Evolutionary conservation across 2,888 invertebrate genomes (phyloP).

Genomic region (Cephonodes hylas): DNA sequence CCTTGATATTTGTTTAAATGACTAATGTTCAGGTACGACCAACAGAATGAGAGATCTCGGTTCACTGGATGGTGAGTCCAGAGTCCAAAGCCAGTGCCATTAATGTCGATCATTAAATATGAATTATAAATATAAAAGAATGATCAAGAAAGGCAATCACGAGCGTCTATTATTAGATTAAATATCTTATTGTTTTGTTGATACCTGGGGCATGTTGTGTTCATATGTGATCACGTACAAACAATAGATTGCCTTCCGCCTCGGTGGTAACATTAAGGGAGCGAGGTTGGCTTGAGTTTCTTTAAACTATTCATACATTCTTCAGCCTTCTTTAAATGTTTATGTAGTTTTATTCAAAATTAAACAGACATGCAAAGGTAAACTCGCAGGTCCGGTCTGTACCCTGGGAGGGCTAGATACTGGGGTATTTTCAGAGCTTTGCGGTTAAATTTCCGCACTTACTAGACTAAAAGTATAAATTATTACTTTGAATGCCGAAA

Average conservation of each 20-base stretch:
- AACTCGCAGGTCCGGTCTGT: too few relatives aligned
- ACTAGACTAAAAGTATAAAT: too few relatives aligned
- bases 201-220: constrained; percentile 1
- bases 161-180: constrained; percentile 72
- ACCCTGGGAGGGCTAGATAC: too few relatives aligned
- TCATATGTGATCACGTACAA: constrained; percentile 1
- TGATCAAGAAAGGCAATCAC: constrained; percentile 76
- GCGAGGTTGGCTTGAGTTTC: not conserved
- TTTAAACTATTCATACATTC: not conserved
- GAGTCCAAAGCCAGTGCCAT: constrained; percentile 69
- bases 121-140: constrained; percentile 80
- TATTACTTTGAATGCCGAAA: too few relatives aligned
- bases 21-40: not conserved
- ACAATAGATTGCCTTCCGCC: not conserved
- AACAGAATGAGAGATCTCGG: constrained; percentile 42
- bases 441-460: too few relatives aligned
- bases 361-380: not conserved
- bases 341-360: not conserved
- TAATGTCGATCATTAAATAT: constrained; percentile 80
- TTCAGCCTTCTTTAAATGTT: too few relatives aligned
- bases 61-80: constrained; percentile 44
- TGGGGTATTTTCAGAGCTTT: too few relatives aligned
- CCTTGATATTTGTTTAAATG: constrained; percentile 10
- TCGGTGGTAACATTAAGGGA: not conserved
- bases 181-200: constrained; percentile 50